Evolutionary conservation across 2,888 invertebrate genomes (phyloP).

Genomic region (Apantesis nais): DNA sequence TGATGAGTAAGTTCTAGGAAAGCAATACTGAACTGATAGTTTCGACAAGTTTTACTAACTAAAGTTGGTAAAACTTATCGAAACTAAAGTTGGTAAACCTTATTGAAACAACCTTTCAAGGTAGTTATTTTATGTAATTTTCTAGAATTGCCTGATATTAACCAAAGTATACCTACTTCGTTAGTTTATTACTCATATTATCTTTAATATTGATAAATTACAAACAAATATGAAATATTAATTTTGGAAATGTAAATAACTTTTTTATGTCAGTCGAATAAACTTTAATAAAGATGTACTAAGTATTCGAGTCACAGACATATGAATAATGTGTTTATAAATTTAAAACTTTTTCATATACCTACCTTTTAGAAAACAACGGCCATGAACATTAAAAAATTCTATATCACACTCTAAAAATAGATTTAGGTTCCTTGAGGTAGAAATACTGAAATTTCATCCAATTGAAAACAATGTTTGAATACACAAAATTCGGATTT

Average conservation of each 20-base stretch:
- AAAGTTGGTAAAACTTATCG: too few species aligned
- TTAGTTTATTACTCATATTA: too few species aligned
- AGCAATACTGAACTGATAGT: too few species aligned
- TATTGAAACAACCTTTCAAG: too few species aligned
- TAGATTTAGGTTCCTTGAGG: conserved; percentile 8
- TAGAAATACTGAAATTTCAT: conserved; percentile 9
- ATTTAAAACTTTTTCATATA: background rate
- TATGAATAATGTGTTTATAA: background rate
- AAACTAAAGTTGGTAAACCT: too few species aligned
- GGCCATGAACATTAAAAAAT: background rate
- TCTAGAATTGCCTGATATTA: too few species aligned
- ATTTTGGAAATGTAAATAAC: background rate
- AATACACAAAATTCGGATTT: conserved; percentile 3
- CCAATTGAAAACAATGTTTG: conserved; percentile 13
- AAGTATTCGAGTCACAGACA: too few species aligned
- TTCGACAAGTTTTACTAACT: too few species aligned
- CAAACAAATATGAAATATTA: too few species aligned
- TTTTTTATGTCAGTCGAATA: background rate
- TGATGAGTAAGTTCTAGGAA: background rate
- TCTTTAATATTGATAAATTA: too few species aligned
- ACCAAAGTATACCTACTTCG: too few species aligned
- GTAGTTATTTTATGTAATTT: too few species aligned
- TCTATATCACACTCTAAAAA: conserved; percentile 2
- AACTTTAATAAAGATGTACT: background rate
- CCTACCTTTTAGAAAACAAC: background rate